Conservation (phyloP, 1,140 invertebrate species). For the Diplogasteroides magnus region DNA sequence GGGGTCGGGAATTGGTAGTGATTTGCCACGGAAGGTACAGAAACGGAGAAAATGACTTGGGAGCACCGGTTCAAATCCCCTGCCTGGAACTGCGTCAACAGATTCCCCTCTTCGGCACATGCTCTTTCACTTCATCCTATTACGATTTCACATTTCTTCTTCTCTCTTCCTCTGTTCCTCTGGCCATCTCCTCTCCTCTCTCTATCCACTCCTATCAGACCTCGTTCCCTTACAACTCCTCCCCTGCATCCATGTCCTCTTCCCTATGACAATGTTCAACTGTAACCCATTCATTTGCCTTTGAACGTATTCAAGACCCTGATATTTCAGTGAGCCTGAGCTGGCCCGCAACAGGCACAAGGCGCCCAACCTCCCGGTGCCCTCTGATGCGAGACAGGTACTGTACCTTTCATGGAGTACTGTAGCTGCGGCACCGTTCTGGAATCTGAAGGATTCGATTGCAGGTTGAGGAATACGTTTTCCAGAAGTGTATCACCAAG, state of each 20-base stretch:
- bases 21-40: too few species aligned
- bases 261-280: neutral
- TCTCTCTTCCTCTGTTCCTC: too few species aligned
- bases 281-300: neutral
- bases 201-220: too few species aligned
- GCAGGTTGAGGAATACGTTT: constrained; percentile 53
- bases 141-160: too few species aligned
- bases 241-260: neutral
- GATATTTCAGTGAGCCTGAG: constrained; percentile 48
- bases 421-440: neutral
- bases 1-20: too few species aligned
- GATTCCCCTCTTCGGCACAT: too few species aligned
- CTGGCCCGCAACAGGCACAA: constrained; percentile 54
- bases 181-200: too few species aligned
- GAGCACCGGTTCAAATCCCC: neutral
- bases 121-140: too few species aligned
- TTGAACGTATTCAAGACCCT: neutral
- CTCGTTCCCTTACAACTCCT: too few species aligned
- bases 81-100: too few species aligned
- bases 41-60: too few species aligned
- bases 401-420: neutral
- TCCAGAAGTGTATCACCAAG: constrained; percentile 52
- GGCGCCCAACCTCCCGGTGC: constrained; percentile 53
- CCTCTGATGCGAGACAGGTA: constrained; percentile 44
- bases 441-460: neutral